A percentile compares a stretch with the other conserved stretches of the same genome.
These are phyloP conservation scores for Euleptes europaea DNA, from an alignment of 2,113 vertebrate species.

Conservation along the genomic window DNA sequence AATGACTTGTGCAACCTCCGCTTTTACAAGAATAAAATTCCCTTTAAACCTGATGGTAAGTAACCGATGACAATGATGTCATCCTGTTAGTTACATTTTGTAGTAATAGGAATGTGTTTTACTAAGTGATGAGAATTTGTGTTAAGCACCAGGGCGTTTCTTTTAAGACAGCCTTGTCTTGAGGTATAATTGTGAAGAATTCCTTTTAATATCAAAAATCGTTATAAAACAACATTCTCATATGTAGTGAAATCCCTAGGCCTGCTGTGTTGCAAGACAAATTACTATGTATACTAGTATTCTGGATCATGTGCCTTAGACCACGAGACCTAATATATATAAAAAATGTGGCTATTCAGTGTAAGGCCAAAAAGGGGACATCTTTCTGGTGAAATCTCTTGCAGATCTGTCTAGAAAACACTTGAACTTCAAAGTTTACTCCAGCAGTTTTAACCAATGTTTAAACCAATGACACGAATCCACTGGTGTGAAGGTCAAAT, in stretches of 20 bases:
- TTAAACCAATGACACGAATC: neutral
- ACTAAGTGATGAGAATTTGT: neutral
- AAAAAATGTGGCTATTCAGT: neutral
- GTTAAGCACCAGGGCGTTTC: too few relatives aligned
- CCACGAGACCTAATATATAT: too few relatives aligned
- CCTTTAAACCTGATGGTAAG: conserved; percentile 95
- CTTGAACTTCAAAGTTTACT: neutral
- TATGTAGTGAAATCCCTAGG: neutral
- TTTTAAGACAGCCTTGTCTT: neutral
- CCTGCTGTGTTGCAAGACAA: neutral
- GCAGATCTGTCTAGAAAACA: neutral
- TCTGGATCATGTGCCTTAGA: too few relatives aligned
- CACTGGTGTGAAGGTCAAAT: neutral
- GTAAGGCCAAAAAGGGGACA: neutral
- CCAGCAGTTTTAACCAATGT: neutral
- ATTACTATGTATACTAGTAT: too few relatives aligned
- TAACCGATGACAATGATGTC: conserved; percentile 11
- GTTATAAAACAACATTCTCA: neutral
- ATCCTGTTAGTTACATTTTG: neutral
- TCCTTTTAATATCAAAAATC: neutral
- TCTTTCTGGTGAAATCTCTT: neutral
- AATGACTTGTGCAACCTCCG: conserved; percentile 94
- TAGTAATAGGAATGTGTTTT: neutral
- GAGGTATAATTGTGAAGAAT: neutral
- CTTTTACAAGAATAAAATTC: conserved; percentile 98